Base-by-base conservation (phyloP, 2,113 vertebrate genomes). In the Carassius auratus region DNA sequence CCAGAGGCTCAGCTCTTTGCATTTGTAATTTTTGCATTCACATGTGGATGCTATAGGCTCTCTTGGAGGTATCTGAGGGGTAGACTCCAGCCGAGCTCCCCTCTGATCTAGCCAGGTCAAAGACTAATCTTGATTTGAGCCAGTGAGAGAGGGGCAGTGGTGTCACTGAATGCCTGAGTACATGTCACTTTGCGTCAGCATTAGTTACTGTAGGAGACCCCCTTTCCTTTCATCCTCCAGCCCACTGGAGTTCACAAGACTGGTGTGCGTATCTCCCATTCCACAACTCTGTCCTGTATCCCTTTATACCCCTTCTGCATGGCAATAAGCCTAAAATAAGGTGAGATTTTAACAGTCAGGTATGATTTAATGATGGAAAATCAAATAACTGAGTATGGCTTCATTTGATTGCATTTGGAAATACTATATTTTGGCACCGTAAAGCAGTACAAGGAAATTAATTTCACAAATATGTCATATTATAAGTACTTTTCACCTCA, bases 171-270 rank as follows among this genome's bases (percentile, higher is more conserved):
- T 88, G 92, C 93, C 93, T 92, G 91, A 92, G 92, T 93, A 94
- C 93, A 90, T 95, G 94, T 94, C 94, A 92, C 91, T 92, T 92
- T 92, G 89, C 23, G 90, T 95, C 92, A 95, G 91, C 23, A 87
- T 94, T 92, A 86, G 84, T 57, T 81, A 92, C 89, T 88, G 86
- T 89, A 91, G 91, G 90, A 92, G 91, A 90, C 88, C 91, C 71
- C 64, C 21, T 85, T 91, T 92, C 88, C 85, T 90, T 92, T 91
- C 91, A 85, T 92, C 92, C 92, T 89, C 68, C 7, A 92, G 92
- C 88, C 81, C 88, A 90, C 84, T 89, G 91, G 87, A 75, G 89
- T 91, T 94, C 92, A 90, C 83, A 90, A 89, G 87, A 88, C 86
- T 68, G 84, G 90, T 89, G 85, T 80, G 86, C 62, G 26, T 68